Percentiles rank a stretch among this genome's conserved stretches.
These are phyloP conservation scores for Protosalanx chinensis DNA, from an alignment of 2,797 vertebrate species.

Conservation along the genomic window DNA sequence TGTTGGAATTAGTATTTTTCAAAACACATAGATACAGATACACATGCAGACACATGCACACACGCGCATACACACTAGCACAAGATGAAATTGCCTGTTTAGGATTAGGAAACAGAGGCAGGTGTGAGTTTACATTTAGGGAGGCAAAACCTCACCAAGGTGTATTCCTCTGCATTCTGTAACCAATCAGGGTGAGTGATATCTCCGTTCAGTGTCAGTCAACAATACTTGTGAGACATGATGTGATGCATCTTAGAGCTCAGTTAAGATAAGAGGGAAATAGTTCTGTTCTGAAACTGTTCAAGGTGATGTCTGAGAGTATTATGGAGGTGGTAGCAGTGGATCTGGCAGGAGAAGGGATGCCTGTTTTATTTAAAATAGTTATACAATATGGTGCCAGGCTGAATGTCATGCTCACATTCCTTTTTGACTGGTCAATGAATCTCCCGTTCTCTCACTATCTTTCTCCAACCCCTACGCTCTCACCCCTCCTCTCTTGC, in stretches of 20 bases:
- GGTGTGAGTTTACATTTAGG: too few species aligned
- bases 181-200: too few species aligned
- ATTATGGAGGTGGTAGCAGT: not conserved
- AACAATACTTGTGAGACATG: not conserved
- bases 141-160: too few species aligned
- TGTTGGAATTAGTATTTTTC: not conserved
- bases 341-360: not conserved
- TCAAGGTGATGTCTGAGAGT: not conserved
- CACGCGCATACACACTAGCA: constrained; percentile 12
- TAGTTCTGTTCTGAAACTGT: too few species aligned
- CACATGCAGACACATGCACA: not conserved
- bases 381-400: not conserved
- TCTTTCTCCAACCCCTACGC: not conserved
- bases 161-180: too few species aligned
- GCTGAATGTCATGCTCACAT: not conserved
- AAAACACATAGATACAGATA: constrained; percentile 1
- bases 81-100: not conserved
- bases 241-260: not conserved
- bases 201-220: not conserved
- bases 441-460: not conserved
- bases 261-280: too few species aligned
- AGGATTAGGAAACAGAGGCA: too few species aligned
- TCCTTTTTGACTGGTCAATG: not conserved
- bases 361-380: not conserved
- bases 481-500: constrained; percentile 1